Percentiles rank a stretch among this genome's conserved stretches.
phyloP scores from a whole-genome alignment of 1,140 invertebrate species.

The Philotrypesis tridentata region DNA sequence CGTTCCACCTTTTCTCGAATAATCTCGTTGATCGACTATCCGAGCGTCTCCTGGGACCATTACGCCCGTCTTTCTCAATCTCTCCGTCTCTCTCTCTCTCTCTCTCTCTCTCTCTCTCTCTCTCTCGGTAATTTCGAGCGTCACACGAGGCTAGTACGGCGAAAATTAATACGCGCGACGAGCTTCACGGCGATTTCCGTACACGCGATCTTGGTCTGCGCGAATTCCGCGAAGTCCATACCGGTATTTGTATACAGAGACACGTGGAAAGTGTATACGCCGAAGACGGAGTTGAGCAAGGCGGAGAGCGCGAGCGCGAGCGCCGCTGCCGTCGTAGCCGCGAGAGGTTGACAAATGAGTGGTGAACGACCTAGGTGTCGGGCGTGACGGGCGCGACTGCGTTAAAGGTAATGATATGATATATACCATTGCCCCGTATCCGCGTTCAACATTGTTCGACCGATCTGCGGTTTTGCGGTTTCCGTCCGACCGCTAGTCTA shows the following conservation, averaged over 20 bases:
- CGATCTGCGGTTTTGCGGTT: conserved; percentile 73
- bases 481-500: conserved; percentile 56
- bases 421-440: conserved; percentile 62
- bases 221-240: not conserved
- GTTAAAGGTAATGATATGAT: conserved; percentile 74
- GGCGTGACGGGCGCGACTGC: conserved; percentile 55
- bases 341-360: conserved; percentile 68
- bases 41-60: not conserved
- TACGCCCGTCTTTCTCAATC: not conserved
- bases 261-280: not conserved
- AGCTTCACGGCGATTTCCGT: not conserved
- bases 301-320: too few relatives aligned
- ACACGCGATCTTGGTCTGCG: conserved; percentile 10
- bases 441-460: conserved; percentile 61
- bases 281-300: conserved; percentile 40
- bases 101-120: not conserved
- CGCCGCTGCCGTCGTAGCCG: too few relatives aligned
- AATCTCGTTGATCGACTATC: not conserved
- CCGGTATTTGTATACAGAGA: not conserved
- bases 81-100: not conserved
- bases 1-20: conserved; percentile 2
- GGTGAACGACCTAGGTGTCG: conserved; percentile 69
- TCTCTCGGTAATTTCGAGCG: conserved; percentile 23
- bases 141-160: not conserved
- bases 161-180: conserved; percentile 21